Evolutionary conservation across 2,113 vertebrate species (phyloP).

Genomic region (Leptobrachium ailaonicum): DNA sequence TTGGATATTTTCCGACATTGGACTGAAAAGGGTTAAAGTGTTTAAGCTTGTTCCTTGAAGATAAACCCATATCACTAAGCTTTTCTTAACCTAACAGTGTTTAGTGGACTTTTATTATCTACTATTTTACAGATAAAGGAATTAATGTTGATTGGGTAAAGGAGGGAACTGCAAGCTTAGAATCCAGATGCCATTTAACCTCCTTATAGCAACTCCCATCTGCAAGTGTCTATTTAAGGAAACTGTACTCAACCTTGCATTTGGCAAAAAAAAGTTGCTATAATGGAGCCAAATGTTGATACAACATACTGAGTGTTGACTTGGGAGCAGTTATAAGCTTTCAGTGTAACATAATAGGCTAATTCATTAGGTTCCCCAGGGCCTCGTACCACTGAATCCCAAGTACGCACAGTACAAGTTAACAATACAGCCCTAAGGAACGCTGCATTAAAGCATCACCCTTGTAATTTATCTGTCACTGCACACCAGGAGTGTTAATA

Average conservation of each 20-base stretch:
- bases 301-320: constrained; percentile 72
- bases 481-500: constrained; percentile 74
- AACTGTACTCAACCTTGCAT: constrained; percentile 60
- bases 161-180: too few relatives aligned
- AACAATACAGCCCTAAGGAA: constrained; percentile 73
- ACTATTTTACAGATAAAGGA: too few relatives aligned
- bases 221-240: constrained; percentile 49
- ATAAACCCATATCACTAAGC: too few relatives aligned
- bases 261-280: constrained; percentile 68
- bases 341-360: constrained; percentile 87
- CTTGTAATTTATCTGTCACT: constrained; percentile 74
- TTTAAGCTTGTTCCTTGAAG: too few relatives aligned
- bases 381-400: constrained; percentile 71
- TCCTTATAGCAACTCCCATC: constrained; percentile 7
- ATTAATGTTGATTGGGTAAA: too few relatives aligned
- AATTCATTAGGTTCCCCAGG: constrained; percentile 93
- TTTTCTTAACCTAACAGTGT: too few relatives aligned
- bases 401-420: constrained; percentile 69
- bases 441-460: constrained; percentile 76
- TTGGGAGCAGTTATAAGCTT: constrained; percentile 83
- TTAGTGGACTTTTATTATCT: too few relatives aligned
- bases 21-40: too few relatives aligned
- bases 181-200: background rate
- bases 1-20: too few relatives aligned
- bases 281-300: constrained; percentile 78